Evolutionary conservation across 53 echinoderm and acorn worm genomes (phyloP), one percentile per base, ranked within the genome.

Genomic region (Crossaster papposus): DNA sequence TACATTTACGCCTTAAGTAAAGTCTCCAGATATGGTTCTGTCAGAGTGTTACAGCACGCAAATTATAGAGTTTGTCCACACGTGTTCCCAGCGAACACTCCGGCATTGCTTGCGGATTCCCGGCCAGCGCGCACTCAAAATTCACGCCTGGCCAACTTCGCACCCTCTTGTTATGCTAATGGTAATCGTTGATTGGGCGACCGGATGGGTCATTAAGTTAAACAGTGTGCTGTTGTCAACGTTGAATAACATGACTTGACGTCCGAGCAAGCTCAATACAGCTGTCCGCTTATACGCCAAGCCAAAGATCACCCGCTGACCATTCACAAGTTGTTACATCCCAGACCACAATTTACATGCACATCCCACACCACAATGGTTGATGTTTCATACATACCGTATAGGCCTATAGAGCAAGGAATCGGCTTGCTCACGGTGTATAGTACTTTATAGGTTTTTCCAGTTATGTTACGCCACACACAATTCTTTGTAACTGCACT

Each of bases 161-260:
- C 87, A 87, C n/a, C 87, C 75, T 87, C 62, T 87, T 87, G 77
- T 87, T 77, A 87, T 87, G 87, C 87, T 54, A 87, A 87, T 77
- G 31, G 1, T 87, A 75, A 87, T 75, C 76, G 77, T 20, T 22
- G 15, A 38, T 78, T 22, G 26, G 36, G 54, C 65, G 30, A 58
- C 77, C 44, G 44, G 3, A 34, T 15, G 20, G 35, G 87, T 87
- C 87, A 87, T 87, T 87, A 87, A 51, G 54, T 76, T 87, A 87
- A 62, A 87, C 87, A 87, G 77, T 76, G 36, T 38, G 58, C 36
- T 33, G n/a, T 77, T 77, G 87, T 72, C 52, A 87, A 85, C 73
- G 53, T 22, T 71, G 33, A 73, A 72, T 30, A 68, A 36, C 33
- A 29, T 72, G 72, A 72, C 53, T 23, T 53, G 85, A 72, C 85